These are phyloP conservation scores for Gymnobelideus leadbeateri DNA, from an alignment of 2,113 vertebrate species.

Conservation along the genomic window DNA sequence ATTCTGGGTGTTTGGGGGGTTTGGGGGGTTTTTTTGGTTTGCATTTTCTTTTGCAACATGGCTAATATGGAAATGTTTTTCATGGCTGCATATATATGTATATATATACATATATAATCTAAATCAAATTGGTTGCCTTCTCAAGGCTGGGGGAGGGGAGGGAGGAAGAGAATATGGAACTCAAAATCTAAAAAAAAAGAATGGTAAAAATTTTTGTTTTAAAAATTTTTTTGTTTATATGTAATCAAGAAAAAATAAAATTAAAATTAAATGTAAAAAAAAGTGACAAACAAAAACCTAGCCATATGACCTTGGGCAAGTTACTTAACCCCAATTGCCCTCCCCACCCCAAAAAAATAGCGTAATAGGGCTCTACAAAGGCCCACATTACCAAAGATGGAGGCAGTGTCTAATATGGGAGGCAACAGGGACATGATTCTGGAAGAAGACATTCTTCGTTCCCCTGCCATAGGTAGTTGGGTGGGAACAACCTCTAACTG, in stretches of 20 bases:
- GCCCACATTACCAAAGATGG: neutral
- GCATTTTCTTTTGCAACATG: neutral
- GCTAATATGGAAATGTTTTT: neutral
- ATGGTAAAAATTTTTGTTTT: neutral
- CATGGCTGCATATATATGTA: neutral
- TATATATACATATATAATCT: neutral
- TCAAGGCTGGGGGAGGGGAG: neutral
- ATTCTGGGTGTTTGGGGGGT: neutral
- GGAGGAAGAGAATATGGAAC: neutral
- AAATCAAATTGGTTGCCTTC: neutral
- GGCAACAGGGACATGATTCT: neutral
- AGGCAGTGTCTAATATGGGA: neutral
- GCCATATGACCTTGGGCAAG: too few relatives aligned
- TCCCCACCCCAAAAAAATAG: too few relatives aligned
- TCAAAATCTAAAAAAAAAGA: neutral
- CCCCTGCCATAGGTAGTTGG: too few relatives aligned
- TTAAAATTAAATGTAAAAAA: neutral
- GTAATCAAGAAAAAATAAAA: neutral
- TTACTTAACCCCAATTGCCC: too few relatives aligned
- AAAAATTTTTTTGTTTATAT: neutral
- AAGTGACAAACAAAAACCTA: too few relatives aligned
- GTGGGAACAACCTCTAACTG: too few relatives aligned
- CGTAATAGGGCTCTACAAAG: neutral
- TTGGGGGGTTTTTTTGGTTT: neutral
- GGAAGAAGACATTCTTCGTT: too few relatives aligned